Evolutionary conservation across 2,888 invertebrate genomes (phyloP).

Genomic region (Lycaena phlaeas): DNA sequence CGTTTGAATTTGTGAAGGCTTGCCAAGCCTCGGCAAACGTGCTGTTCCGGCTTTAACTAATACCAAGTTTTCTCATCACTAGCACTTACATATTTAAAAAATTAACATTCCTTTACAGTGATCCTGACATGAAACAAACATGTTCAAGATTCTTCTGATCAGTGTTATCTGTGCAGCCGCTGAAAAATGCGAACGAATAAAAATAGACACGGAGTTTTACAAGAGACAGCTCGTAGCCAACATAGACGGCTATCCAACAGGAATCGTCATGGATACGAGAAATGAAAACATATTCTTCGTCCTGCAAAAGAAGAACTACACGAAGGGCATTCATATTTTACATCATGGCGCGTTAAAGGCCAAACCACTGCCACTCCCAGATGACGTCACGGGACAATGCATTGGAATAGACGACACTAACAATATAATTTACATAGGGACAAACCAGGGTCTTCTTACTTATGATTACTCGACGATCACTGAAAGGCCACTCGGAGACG

Average conservation of each 20-base stretch:
- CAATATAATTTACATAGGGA: slow-evolving; percentile 52
- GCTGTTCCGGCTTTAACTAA: too few species aligned
- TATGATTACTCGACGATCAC: slow-evolving; percentile 53
- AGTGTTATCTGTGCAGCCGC: too few species aligned
- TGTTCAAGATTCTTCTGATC: too few species aligned
- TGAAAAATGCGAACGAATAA: slow-evolving; percentile 53
- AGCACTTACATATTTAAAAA: too few species aligned
- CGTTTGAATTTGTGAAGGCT: too few species aligned
- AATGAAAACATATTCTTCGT: slow-evolving; percentile 59
- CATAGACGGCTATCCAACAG: slow-evolving; percentile 56
- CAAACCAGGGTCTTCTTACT: slow-evolving; percentile 52
- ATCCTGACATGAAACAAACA: background rate
- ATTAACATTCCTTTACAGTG: background rate
- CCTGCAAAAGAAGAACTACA: slow-evolving; percentile 56
- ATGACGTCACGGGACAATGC: slow-evolving; percentile 53
- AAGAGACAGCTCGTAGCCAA: slow-evolving; percentile 54
- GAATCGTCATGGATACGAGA: slow-evolving; percentile 47
- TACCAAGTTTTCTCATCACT: too few species aligned
- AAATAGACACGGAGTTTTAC: slow-evolving; percentile 52
- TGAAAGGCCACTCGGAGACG: slow-evolving; percentile 58
- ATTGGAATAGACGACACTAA: slow-evolving; percentile 40
- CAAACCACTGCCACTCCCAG: slow-evolving; percentile 46
- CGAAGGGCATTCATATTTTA: slow-evolving; percentile 53
- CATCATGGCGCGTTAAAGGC: slow-evolving; percentile 54
- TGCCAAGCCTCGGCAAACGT: too few species aligned